These are phyloP conservation scores for Polymixis flavicincta DNA, from an alignment of 2,888 invertebrate species.

Conservation along the genomic window DNA sequence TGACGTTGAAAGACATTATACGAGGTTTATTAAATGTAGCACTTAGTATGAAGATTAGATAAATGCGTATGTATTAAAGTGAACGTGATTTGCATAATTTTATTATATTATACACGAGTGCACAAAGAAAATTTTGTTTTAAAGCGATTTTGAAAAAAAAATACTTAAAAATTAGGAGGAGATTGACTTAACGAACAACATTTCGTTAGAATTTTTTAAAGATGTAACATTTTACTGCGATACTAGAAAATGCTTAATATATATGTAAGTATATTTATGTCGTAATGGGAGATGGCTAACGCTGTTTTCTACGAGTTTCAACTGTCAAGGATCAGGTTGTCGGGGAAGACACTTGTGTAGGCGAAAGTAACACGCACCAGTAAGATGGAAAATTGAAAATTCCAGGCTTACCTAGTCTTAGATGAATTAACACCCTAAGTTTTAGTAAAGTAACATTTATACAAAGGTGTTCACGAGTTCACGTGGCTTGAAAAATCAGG, in stretches of 20 bases:
- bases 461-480: background rate
- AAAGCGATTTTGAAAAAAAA: background rate
- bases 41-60: conserved; percentile 38
- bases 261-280: background rate
- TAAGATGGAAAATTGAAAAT: background rate
- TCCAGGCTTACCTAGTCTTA: background rate
- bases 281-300: background rate
- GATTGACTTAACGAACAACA: background rate
- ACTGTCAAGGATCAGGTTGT: background rate
- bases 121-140: conserved; percentile 16
- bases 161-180: background rate
- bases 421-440: background rate
- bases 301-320: background rate
- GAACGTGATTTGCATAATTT: conserved; percentile 35
- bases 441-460: background rate
- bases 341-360: background rate
- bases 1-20: conserved; percentile 27
- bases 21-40: conserved; percentile 35
- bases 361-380: background rate
- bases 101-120: conserved; percentile 27
- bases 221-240: too few relatives aligned
- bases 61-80: conserved; percentile 33
- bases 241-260: too few relatives aligned
- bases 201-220: background rate
- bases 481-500: background rate